Evolutionary conservation across 2,888 invertebrate species (phyloP).

Genomic region (Rhimphoctona megacephalus): DNA sequence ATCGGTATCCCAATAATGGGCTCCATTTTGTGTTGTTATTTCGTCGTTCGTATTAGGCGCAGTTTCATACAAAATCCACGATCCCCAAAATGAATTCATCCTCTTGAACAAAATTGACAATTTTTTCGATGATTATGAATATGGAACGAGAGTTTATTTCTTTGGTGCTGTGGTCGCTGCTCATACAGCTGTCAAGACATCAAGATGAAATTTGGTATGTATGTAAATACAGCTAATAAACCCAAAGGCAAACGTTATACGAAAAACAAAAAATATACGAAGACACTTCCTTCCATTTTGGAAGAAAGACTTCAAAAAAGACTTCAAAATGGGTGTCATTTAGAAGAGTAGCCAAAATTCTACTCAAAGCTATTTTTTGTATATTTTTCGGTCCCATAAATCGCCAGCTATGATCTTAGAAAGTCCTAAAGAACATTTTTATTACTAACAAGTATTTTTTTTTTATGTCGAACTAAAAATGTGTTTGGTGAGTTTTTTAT

Average conservation of each 20-base stretch:
- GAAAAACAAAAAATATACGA: background rate
- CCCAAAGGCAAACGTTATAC: background rate
- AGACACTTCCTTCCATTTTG: background rate
- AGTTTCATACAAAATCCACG: background rate
- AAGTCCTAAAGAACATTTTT: background rate
- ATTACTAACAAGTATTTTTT: background rate
- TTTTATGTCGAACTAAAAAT: background rate
- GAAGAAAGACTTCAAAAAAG: background rate
- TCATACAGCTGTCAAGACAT: background rate
- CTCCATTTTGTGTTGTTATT: background rate
- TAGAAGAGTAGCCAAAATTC: background rate
- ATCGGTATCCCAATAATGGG: background rate
- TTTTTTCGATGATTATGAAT: background rate
- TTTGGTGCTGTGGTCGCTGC: background rate
- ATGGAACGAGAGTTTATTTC: background rate
- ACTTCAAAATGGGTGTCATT: background rate
- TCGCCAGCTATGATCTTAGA: background rate
- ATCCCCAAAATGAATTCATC: background rate
- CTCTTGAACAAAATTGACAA: background rate
- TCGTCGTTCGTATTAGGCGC: background rate
- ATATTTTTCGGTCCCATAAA: background rate
- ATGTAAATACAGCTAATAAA: background rate
- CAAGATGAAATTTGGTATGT: background rate
- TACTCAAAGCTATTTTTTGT: background rate
- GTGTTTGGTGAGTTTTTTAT: background rate